phyloP scores from a whole-genome alignment of 1,140 invertebrate species.

The Bathynomus jamesi region DNA sequence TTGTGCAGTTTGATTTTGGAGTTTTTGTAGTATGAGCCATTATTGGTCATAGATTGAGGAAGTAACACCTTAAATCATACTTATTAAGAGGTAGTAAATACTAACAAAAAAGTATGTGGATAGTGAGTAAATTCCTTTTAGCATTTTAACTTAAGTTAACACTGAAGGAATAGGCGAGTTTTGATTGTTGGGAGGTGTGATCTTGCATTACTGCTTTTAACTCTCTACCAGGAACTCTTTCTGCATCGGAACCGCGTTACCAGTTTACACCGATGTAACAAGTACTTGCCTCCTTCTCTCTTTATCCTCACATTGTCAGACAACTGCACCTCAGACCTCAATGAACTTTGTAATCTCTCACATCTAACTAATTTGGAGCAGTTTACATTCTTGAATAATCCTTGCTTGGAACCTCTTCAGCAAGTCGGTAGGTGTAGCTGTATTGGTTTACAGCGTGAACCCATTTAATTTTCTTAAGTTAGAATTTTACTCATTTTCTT shows the following conservation, averaged over 20 bases:
- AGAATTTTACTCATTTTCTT: too few species aligned
- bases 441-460: too few species aligned
- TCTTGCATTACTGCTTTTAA: not conserved
- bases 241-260: conserved; percentile 78
- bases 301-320: conserved; percentile 69
- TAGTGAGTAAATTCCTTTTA: too few species aligned
- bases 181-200: not conserved
- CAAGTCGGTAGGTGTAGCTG: conserved; percentile 18
- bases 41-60: too few species aligned
- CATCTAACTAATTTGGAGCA: conserved; percentile 65
- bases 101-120: too few species aligned
- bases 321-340: conserved; percentile 76
- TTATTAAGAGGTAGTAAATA: too few species aligned
- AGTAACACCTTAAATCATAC: too few species aligned
- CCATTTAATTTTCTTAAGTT: too few species aligned
- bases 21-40: too few species aligned
- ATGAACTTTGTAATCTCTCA: conserved; percentile 72
- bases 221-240: conserved; percentile 58
- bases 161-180: too few species aligned
- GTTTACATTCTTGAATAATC: conserved; percentile 76
- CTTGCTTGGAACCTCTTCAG: conserved; percentile 56
- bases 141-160: too few species aligned
- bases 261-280: conserved; percentile 68
- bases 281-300: conserved; percentile 66
- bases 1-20: too few species aligned